These are phyloP conservation scores for Lissonota sp. DNA, from an alignment of 2,888 invertebrate genomes.

Conservation along the genomic window DNA sequence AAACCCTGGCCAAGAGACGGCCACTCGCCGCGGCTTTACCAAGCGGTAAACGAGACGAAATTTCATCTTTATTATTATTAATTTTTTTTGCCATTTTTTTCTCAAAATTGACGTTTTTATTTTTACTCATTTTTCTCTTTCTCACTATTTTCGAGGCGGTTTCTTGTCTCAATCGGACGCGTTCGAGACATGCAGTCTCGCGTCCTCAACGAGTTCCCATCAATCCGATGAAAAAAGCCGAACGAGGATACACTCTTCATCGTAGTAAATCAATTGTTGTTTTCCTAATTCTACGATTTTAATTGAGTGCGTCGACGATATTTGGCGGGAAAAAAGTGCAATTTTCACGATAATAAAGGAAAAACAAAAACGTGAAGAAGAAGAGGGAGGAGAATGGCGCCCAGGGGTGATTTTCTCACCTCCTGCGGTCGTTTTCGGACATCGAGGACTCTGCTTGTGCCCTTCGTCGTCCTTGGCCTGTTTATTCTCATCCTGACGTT, in stretches of 20 bases:
- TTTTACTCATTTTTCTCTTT: conserved; percentile 14
- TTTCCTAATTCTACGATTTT: neutral
- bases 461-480: conserved; percentile 72
- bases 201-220: conserved; percentile 11
- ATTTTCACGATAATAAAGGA: neutral
- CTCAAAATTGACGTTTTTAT: neutral
- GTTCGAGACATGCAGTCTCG: conserved; percentile 47
- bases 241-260: neutral
- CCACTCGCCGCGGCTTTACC: conserved; percentile 59
- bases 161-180: conserved; percentile 19
- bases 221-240: conserved; percentile 34
- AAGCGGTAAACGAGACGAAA: conserved; percentile 48
- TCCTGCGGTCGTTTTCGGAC: conserved; percentile 59
- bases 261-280: neutral
- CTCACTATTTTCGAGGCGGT: neutral
- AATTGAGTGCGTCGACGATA: neutral
- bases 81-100: neutral
- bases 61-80: neutral
- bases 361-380: conserved; percentile 31
- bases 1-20: conserved; percentile 65
- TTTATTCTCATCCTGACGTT: conserved; percentile 67
- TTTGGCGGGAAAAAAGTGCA: conserved; percentile 15
- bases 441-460: conserved; percentile 50
- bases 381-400: conserved; percentile 69
- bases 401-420: conserved; percentile 68